Evolutionary conservation across 2,797 vertebrate genomes (phyloP).

Genomic region (Spondyliosoma cantharus): DNA sequence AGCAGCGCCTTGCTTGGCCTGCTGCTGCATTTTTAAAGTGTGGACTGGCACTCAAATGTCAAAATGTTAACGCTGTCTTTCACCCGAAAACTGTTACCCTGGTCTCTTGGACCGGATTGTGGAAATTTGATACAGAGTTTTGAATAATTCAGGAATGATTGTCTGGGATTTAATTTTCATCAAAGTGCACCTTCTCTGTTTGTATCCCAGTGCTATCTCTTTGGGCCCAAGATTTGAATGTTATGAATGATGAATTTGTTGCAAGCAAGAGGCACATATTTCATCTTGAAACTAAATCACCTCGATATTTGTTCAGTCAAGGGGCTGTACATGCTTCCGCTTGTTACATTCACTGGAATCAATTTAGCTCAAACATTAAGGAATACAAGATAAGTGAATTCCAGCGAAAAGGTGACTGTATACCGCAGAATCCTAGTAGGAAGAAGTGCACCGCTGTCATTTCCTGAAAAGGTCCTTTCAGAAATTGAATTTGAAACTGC

Average conservation of each 20-base stretch:
- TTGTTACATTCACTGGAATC: neutral
- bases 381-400: neutral
- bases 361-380: neutral
- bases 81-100: constrained; percentile 60
- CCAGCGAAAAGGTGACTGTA: neutral
- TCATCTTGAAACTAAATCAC: neutral
- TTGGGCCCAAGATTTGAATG: constrained; percentile 9
- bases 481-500: constrained; percentile 55
- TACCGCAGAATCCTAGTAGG: neutral
- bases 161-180: constrained; percentile 53
- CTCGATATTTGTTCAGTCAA: neutral
- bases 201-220: constrained; percentile 15
- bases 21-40: constrained; percentile 82
- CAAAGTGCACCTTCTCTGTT: constrained; percentile 46
- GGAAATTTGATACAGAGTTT: constrained; percentile 64
- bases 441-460: constrained; percentile 33
- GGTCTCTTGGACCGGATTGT: constrained; percentile 54
- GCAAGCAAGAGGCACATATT: neutral
- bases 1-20: constrained; percentile 59
- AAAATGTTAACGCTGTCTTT: constrained; percentile 71
- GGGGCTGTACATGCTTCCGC: neutral
- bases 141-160: constrained; percentile 75
- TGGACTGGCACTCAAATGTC: constrained; percentile 70
- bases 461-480: constrained; percentile 46
- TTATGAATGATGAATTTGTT: constrained; percentile 16